Conservation (phyloP, 1,140 invertebrate genomes). For the Brachystomella parvula region DNA sequence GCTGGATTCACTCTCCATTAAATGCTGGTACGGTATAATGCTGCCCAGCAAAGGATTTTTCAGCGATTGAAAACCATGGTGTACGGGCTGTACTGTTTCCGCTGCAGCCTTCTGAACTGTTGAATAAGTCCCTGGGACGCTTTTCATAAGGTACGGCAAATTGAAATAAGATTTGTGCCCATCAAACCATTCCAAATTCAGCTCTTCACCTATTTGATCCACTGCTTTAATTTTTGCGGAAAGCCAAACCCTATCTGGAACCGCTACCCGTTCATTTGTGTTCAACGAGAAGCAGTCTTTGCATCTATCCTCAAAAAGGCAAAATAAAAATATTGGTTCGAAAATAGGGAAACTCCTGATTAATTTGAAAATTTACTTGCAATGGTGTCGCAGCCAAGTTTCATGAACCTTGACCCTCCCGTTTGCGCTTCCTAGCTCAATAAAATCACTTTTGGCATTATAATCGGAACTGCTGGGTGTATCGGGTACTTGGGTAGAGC, state of each 20-base stretch:
- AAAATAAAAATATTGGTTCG: constrained; percentile 6
- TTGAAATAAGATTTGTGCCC: constrained; percentile 23
- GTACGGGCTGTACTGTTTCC: not conserved
- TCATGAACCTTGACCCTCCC: constrained; percentile 1
- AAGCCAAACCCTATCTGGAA: constrained; percentile 6
- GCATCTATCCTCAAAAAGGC: constrained; percentile 18
- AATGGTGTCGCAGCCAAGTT: constrained; percentile 35
- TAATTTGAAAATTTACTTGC: constrained; percentile 21
- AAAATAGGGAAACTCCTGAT: not conserved
- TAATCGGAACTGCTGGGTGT: too few species aligned
- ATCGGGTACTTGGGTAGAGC: too few species aligned
- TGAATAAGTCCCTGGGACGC: not conserved
- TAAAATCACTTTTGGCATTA: constrained; percentile 6
- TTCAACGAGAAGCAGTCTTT: constrained; percentile 23
- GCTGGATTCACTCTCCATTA: constrained; percentile 24
- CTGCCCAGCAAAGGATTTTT: not conserved
- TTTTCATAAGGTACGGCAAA: constrained; percentile 17
- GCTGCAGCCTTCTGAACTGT: not conserved
- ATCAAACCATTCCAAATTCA: constrained; percentile 27
- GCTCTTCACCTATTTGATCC: not conserved
- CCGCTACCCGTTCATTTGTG: constrained; percentile 25
- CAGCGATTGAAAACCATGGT: not conserved
- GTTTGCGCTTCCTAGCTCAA: not conserved
- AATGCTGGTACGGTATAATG: constrained; percentile 16
- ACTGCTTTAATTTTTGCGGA: not conserved